Percentiles rank a stretch among this genome's conserved stretches.
These are phyloP conservation scores for Polyommatus iphigenia DNA, from an alignment of 2,888 invertebrate species.

Conservation along the genomic window DNA sequence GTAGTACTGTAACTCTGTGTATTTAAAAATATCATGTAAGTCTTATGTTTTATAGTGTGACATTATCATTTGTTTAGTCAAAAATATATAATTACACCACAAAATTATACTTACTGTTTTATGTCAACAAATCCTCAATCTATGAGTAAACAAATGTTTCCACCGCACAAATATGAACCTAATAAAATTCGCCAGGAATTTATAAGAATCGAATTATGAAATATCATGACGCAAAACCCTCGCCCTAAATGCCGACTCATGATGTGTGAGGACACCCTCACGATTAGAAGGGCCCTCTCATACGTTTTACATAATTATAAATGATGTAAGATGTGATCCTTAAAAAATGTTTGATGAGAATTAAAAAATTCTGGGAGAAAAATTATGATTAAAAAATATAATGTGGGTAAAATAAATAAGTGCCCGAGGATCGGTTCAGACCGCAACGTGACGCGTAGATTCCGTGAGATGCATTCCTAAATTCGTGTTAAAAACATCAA, in stretches of 20 bases:
- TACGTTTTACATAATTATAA: slow-evolving; percentile 15
- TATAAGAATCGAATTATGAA: slow-evolving; percentile 19
- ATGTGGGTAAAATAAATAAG: background rate
- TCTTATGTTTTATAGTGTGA: too few species aligned
- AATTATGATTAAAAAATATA: background rate
- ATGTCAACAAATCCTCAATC: background rate
- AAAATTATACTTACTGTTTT: background rate
- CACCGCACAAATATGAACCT: background rate
- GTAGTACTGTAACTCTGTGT: too few species aligned
- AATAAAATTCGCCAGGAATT: background rate
- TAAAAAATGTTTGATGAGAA: background rate
- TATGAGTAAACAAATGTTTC: background rate
- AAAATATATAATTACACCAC: background rate
- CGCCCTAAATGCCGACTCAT: slow-evolving; percentile 28
- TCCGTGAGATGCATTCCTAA: too few species aligned
- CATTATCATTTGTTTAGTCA: too few species aligned
- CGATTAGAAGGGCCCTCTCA: slow-evolving; percentile 21
- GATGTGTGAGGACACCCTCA: slow-evolving; percentile 25
- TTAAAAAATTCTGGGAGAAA: background rate
- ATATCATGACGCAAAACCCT: slow-evolving; percentile 13
- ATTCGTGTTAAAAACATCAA: too few species aligned
- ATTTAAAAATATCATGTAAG: too few species aligned
- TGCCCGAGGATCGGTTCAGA: too few species aligned
- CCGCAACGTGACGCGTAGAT: too few species aligned
- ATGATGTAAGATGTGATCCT: background rate